These are phyloP conservation scores for Geotrypetes seraphini DNA, from an alignment of 2,797 vertebrate genomes.

Conservation along the genomic window DNA sequence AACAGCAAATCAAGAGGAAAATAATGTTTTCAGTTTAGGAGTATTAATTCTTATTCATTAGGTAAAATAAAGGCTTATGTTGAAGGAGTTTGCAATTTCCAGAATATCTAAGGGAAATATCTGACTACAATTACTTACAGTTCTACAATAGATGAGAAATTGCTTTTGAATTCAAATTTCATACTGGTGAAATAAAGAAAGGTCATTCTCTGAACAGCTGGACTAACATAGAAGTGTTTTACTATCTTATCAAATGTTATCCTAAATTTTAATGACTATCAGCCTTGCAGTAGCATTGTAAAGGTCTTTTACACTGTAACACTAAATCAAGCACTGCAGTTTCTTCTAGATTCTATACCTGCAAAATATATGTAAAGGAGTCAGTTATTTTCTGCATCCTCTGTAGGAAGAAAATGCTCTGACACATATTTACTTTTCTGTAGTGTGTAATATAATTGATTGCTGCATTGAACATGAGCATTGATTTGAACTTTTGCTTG, in stretches of 20 bases:
- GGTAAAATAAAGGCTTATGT: no score
- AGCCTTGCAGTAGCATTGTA: slow-evolving; percentile 24
- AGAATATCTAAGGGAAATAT: no score
- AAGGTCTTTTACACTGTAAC: slow-evolving; percentile 23
- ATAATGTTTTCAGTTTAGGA: no score
- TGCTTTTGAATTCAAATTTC: slow-evolving; percentile 18
- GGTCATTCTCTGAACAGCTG: slow-evolving; percentile 14
- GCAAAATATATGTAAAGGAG: slow-evolving; percentile 19
- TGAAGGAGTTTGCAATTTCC: no score
- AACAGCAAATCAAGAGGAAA: no score
- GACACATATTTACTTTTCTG: slow-evolving; percentile 10
- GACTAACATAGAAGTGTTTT: slow-evolving; percentile 34
- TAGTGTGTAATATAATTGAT: background rate
- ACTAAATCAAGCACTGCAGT: slow-evolving; percentile 20
- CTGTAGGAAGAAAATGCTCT: slow-evolving; percentile 4
- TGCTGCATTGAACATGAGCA: slow-evolving; percentile 15
- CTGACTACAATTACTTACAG: slow-evolving; percentile 11
- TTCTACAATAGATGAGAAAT: background rate
- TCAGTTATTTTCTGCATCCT: no score
- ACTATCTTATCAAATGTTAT: slow-evolving; percentile 31
- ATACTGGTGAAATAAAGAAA: slow-evolving; percentile 7
- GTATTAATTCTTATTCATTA: no score
- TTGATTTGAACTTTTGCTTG: slow-evolving; percentile 8
- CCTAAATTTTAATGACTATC: slow-evolving; percentile 32
- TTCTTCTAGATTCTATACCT: slow-evolving; percentile 31